Percentiles rank a stretch among this genome's conserved stretches.
phyloP scores from a whole-genome alignment of 2,113 vertebrate species.

The Erinaceus europaeus region DNA sequence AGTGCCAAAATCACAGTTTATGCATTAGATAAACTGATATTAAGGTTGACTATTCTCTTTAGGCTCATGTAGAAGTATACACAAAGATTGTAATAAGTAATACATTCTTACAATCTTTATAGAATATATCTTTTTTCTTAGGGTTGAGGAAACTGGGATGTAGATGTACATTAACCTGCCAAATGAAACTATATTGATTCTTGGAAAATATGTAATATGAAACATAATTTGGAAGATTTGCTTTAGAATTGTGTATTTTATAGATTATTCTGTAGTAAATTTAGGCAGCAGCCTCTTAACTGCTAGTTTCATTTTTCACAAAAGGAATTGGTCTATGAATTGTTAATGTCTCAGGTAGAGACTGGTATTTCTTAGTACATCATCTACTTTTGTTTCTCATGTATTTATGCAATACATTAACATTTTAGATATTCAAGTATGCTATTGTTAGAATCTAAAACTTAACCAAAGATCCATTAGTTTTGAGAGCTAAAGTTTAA shows the following conservation, averaged over 20 bases:
- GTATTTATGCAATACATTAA: background rate
- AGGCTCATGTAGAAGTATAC: background rate
- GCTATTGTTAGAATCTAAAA: background rate
- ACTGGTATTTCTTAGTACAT: background rate
- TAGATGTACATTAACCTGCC: background rate
- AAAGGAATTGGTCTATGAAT: background rate
- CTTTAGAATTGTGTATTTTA: slow-evolving; percentile 28
- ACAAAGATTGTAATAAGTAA: background rate
- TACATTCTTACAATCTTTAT: background rate
- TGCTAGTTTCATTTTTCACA: background rate
- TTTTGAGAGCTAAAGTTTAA: background rate
- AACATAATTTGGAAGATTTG: slow-evolving; percentile 11
- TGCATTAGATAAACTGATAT: background rate
- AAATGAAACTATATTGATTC: background rate
- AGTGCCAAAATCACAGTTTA: background rate
- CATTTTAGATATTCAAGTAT: background rate
- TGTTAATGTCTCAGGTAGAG: background rate
- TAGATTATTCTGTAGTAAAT: background rate
- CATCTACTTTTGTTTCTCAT: background rate
- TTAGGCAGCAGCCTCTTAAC: background rate
- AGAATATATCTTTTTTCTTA: background rate
- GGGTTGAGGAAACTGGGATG: background rate
- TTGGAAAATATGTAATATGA: background rate
- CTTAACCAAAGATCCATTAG: background rate
- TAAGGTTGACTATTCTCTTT: background rate